A percentile compares a stretch with the other conserved stretches of the same genome.
These are phyloP conservation scores for Heliopora coerulea DNA, from an alignment of 92 coral and sea anemone species.

Conservation along the genomic window DNA sequence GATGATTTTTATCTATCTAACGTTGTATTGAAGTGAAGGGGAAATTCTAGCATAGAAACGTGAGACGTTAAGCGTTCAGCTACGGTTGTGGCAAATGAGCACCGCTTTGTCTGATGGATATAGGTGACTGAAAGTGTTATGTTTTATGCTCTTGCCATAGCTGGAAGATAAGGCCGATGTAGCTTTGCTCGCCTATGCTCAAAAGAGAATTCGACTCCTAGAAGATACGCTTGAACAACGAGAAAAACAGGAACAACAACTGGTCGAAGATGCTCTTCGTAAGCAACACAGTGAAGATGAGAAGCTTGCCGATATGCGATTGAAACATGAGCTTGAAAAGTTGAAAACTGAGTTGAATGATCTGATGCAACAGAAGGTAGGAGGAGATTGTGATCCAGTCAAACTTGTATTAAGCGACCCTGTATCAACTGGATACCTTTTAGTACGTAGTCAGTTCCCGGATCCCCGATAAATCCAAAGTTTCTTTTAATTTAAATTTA, in stretches of 20 bases:
- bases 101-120: too few species aligned
- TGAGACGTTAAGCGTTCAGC: too few species aligned
- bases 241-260: constrained; percentile 72
- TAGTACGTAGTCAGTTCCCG: too few species aligned
- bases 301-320: constrained; percentile 75
- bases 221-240: constrained; percentile 67
- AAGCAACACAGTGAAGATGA: constrained; percentile 77
- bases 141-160: neutral
- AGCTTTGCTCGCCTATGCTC: constrained; percentile 89
- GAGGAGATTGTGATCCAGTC: neutral
- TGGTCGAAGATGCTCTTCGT: constrained; percentile 71
- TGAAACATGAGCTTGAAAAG: constrained; percentile 80
- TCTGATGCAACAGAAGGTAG: constrained; percentile 69
- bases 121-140: too few species aligned
- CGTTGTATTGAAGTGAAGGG: too few species aligned
- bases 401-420: too few species aligned
- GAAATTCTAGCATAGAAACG: too few species aligned
- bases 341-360: constrained; percentile 72
- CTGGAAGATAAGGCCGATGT: constrained; percentile 60
- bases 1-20: too few species aligned
- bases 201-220: constrained; percentile 81
- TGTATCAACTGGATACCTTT: too few species aligned
- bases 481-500: too few species aligned
- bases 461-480: too few species aligned
- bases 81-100: too few species aligned